Base-by-base conservation (phyloP, 92 coral and sea anemone genomes). In the Porites cylindrica region DNA sequence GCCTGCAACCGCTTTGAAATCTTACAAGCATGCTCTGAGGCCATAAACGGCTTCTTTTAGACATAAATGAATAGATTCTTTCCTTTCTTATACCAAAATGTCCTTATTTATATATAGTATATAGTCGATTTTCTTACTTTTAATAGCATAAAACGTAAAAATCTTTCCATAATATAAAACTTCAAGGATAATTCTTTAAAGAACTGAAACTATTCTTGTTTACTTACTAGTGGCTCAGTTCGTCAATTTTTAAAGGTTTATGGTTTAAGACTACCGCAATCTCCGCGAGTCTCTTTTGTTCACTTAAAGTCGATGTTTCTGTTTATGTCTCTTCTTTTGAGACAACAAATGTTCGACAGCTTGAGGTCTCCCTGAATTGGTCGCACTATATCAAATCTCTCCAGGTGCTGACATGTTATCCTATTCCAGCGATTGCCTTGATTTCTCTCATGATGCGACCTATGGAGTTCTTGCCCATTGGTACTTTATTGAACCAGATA, bases 401-500 rank as follows among this genome's bases (percentile, higher is more conserved):
- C 56, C 60, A 64, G 50, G 51, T 14, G 9, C 43, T 60, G 60
- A 43, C 23, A 18, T 21, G 12, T 93, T 91, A 95, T 89, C 98
- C 98, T 17, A 97, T 97, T 12, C 98, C 99, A n/a, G 99, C 99
- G 6, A 97, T 96, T 17, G 99, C 99, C 82, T 97, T 97, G 82
- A 97, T 97, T 76, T 97, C 99, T 69, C 99, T 81, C 99, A 97
- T 97, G 18, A 97, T 97, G 79, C 99, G 91, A 17, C 99, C 99
- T 53, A 97, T 97, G 63, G 98, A 95, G 82, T 97, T 97, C 90
- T 97, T 97, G 16, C 99, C 99, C 99, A 97, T 97, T 14, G 99
- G 99, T 20, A 97, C 99, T 75, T 97, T 97, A 90, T 97, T 97
- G 88, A 97, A 97, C 98, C 99, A 97, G 82, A 97, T 95, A 84